phyloP scores from a whole-genome alignment of 1,140 invertebrate species.

The Neuroterus valhalla region DNA sequence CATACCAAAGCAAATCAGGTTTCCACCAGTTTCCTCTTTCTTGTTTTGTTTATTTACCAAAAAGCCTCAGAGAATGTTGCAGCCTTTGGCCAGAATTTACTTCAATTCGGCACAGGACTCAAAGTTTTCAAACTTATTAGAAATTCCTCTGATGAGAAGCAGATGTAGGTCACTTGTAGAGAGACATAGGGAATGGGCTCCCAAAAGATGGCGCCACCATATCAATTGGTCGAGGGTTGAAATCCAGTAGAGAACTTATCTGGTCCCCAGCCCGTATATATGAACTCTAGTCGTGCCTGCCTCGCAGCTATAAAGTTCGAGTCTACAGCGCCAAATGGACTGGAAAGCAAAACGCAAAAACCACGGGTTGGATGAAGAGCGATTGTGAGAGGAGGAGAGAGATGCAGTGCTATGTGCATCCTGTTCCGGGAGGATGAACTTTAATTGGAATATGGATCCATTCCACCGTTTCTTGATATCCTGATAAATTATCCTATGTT shows the following conservation, averaged over 20 bases:
- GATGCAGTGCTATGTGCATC: conserved; percentile 55
- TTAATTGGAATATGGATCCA: conserved; percentile 75
- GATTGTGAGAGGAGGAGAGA: conserved; percentile 52
- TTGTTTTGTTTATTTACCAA: too few relatives aligned
- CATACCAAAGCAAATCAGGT: too few relatives aligned
- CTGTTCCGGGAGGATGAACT: conserved; percentile 73
- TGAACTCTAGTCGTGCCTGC: conserved; percentile 61
- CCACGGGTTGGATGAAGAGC: conserved; percentile 46
- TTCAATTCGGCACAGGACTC: too few relatives aligned
- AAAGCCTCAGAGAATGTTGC: too few relatives aligned
- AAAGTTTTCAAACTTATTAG: not conserved
- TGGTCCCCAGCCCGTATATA: conserved; percentile 43
- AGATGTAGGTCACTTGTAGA: conserved; percentile 13
- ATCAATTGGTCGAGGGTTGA: conserved; percentile 23
- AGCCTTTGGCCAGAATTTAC: too few relatives aligned
- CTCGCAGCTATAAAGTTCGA: conserved; percentile 70
- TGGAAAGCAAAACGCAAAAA: conserved; percentile 68
- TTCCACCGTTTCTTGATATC: conserved; percentile 72
- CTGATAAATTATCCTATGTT: conserved; percentile 73
- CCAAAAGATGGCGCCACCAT: conserved; percentile 38
- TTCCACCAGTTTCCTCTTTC: too few relatives aligned
- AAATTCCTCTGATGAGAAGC: conserved; percentile 12
- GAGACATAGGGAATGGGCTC: not conserved
- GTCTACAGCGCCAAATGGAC: conserved; percentile 73
- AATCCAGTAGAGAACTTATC: conserved; percentile 32